These are phyloP conservation scores for Tautogolabrus adspersus DNA, from an alignment of 2,113 vertebrate genomes.

Conservation along the genomic window DNA sequence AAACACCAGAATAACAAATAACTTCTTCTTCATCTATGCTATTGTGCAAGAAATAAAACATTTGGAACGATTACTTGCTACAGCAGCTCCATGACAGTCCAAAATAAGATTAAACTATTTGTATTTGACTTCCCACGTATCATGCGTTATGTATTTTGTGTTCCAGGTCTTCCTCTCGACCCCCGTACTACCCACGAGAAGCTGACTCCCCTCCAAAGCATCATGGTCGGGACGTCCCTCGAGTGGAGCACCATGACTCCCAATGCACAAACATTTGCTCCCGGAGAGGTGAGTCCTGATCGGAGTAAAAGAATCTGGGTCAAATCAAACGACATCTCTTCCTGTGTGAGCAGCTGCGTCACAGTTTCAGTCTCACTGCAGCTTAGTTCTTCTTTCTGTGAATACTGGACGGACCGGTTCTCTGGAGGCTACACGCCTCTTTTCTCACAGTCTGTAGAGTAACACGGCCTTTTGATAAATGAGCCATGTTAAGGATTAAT, in stretches of 20 bases:
- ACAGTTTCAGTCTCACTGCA: slow-evolving; percentile 31
- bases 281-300: slow-evolving; percentile 75
- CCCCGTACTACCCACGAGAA: slow-evolving; percentile 59
- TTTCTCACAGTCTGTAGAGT: not conserved
- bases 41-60: too few relatives aligned
- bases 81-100: too few relatives aligned
- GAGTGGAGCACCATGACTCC: slow-evolving; percentile 60
- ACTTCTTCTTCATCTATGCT: too few relatives aligned
- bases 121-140: not conserved
- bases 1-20: too few relatives aligned
- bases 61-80: too few relatives aligned
- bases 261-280: slow-evolving; percentile 81
- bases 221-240: slow-evolving; percentile 32
- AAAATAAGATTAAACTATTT: too few relatives aligned
- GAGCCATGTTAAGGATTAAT: not conserved
- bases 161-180: slow-evolving; percentile 68
- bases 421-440: not conserved
- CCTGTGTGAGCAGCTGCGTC: not conserved
- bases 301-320: not conserved
- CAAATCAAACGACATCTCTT: not conserved
- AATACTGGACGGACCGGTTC: slow-evolving; percentile 67
- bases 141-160: not conserved
- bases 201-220: slow-evolving; percentile 22
- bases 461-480: not conserved
- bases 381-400: not conserved